A percentile compares a stretch with the other conserved stretches of the same genome.
phyloP scores from a whole-genome alignment of 2,113 vertebrate genomes.

The Cyanistes caeruleus region DNA sequence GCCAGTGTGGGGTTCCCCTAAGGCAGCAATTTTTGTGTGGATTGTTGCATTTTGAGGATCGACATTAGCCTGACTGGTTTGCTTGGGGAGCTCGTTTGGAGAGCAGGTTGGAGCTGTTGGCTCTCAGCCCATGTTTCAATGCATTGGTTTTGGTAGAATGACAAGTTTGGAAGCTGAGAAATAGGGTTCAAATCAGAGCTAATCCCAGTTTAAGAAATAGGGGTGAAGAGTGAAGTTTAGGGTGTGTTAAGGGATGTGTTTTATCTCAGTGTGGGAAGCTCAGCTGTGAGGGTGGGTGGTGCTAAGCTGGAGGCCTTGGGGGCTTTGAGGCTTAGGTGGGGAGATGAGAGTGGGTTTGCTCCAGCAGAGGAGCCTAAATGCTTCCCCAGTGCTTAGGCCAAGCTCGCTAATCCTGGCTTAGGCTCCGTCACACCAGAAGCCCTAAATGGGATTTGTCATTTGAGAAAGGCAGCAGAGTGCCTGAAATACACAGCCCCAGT shows the following conservation, averaged over 20 bases:
- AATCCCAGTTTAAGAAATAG: not conserved
- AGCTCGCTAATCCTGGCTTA: not conserved
- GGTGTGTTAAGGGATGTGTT: not conserved
- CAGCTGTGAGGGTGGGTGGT: not conserved
- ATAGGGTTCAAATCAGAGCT: not conserved
- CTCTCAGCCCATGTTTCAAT: accelerated
- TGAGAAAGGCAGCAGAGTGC: not conserved
- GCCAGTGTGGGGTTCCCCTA: not conserved
- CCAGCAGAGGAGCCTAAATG: not conserved
- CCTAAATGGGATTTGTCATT: not conserved
- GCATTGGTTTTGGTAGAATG: not conserved
- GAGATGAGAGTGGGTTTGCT: not conserved
- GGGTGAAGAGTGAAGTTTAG: not conserved
- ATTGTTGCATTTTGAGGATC: not conserved
- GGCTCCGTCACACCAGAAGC: not conserved
- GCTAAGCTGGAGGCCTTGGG: not conserved
- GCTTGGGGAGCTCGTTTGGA: not conserved
- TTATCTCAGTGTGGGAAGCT: not conserved
- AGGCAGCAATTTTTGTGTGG: not conserved
- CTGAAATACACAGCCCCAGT: not conserved
- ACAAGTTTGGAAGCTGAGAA: not conserved
- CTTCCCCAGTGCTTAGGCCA: not conserved
- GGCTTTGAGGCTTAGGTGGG: not conserved
- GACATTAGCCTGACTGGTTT: accelerated
- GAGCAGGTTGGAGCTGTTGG: not conserved